These are phyloP conservation scores for Cydia strobilella DNA, from an alignment of 1,140 invertebrate genomes.

Conservation along the genomic window DNA sequence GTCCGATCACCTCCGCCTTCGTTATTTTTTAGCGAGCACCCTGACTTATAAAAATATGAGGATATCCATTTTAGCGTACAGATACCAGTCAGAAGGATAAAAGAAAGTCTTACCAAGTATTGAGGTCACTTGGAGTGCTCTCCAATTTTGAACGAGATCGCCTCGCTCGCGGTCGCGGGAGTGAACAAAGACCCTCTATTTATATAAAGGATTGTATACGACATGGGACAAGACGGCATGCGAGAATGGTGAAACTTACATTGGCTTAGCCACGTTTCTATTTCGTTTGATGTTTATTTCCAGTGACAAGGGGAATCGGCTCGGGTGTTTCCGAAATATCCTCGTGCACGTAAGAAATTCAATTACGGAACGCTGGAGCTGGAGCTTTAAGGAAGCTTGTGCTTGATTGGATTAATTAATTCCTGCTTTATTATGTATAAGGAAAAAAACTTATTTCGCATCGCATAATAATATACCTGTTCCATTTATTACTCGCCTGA, in stretches of 20 bases:
- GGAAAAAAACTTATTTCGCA: not conserved
- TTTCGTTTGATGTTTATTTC: constrained; percentile 32
- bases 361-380: not conserved
- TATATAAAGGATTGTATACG: constrained; percentile 31
- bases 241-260: constrained; percentile 21
- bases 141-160: constrained; percentile 46
- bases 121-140: constrained; percentile 44
- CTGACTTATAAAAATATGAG: constrained; percentile 35
- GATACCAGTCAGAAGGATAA: constrained; percentile 46
- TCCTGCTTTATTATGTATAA: not conserved
- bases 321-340: constrained; percentile 15
- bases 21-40: constrained; percentile 35
- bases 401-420: constrained; percentile 30
- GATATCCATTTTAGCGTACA: constrained; percentile 38
- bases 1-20: not conserved
- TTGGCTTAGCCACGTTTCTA: constrained; percentile 16
- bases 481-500: not conserved
- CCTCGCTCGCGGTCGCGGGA: constrained; percentile 35
- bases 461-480: not conserved
- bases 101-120: constrained; percentile 44
- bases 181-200: constrained; percentile 39
- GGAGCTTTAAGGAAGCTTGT: constrained; percentile 23
- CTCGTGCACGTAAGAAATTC: constrained; percentile 28
- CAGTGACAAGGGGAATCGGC: constrained; percentile 20
- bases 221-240: constrained; percentile 25